phyloP scores from a whole-genome alignment of 2,113 vertebrate species.

The Oxyruncus cristatus region DNA sequence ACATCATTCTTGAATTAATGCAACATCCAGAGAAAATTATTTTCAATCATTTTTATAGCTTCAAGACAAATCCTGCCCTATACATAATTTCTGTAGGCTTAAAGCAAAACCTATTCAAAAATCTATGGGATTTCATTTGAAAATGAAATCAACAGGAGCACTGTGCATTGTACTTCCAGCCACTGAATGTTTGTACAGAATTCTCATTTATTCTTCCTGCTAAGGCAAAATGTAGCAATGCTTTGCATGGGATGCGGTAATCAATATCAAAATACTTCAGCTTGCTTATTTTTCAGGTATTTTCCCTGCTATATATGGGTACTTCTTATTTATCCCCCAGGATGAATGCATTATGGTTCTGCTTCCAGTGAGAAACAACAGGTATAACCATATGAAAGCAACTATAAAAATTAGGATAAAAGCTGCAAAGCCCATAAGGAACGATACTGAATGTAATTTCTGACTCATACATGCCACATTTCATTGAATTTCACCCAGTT shows the following conservation, averaged over 20 bases:
- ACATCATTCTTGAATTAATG: not conserved
- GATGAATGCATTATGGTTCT: not conserved
- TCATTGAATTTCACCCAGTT: not conserved
- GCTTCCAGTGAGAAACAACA: not conserved
- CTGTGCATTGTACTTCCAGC: not conserved
- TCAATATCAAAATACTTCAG: not conserved
- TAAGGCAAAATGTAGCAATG: not conserved
- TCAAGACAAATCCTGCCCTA: not conserved
- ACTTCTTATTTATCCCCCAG: not conserved
- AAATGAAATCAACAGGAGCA: not conserved
- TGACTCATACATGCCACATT: not conserved
- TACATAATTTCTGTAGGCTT: not conserved
- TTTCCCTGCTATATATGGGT: not conserved
- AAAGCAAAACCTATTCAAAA: not conserved
- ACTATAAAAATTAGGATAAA: not conserved
- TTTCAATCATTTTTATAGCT: not conserved
- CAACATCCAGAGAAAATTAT: not conserved
- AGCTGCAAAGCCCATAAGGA: not conserved
- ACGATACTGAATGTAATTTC: not conserved
- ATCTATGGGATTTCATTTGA: not conserved
- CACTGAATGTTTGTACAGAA: not conserved
- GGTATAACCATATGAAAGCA: not conserved
- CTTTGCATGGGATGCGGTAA: not conserved
- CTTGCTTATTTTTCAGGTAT: not conserved
- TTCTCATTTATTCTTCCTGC: not conserved